Evolutionary conservation across 2,113 vertebrate species (phyloP), one percentile per base, ranked within the genome.

Genomic region (Tachysurus vachellii): DNA sequence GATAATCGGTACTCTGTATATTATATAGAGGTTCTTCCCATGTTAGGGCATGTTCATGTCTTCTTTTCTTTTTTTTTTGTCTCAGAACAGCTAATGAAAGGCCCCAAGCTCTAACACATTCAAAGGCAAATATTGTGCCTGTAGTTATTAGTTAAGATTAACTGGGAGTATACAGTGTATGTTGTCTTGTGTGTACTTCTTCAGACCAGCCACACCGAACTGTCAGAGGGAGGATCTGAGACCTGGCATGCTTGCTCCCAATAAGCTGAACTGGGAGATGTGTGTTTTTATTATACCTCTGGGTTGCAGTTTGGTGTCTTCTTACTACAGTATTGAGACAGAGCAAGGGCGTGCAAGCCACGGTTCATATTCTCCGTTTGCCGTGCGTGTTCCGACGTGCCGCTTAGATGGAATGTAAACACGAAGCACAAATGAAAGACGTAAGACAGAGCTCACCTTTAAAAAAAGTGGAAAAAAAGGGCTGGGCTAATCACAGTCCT

Each of bases 331-430:
- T 57, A 87, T 61, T 79, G 59, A 64, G 83, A 59, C 50, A 19
- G n/a, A 54, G 28, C 50, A 71, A 7, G 53, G 82, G 66, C 5
- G 66, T 54, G n/a, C n/a, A 79, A 21, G 59, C 56, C 23, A 50
- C 19, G 80, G 68, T 47, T 87, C 71, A 19, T 17, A 44, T 50
- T 42, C 28, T 83, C 71, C 31, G 12, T 36, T 62, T 56, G 86
- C 81, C 13, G 2, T 47, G 75, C 91, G 31, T 87, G 85, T 89
- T 88, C 61, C 13, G 12, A 83, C 90, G 76, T 28, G 89, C 59
- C 31, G 56, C 53, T 56, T 44, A 36, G 21, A 31, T 83, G 88
- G 89, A 91, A 91, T 91, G 89, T 91, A 86, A 90, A 90, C 84
- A 86, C 44, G 17, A n/a, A 54, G 59, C 31, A 1, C 28, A 19